Conservation (phyloP, 2,888 invertebrate species). For the Axea sp. region DNA sequence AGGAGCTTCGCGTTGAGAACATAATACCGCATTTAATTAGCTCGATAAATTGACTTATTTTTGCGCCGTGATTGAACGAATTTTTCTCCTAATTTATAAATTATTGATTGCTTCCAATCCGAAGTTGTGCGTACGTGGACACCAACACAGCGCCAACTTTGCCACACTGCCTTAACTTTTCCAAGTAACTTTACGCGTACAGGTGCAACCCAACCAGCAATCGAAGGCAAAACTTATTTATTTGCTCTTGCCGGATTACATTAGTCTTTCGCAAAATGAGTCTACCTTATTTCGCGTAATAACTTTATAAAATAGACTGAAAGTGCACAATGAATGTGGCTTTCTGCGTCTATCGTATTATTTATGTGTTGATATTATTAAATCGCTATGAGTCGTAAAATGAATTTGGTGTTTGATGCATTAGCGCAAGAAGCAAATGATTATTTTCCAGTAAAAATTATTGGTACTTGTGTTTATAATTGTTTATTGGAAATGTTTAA, state of each 20-base stretch:
- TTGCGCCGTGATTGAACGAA: slow-evolving; percentile 28
- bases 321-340: slow-evolving; percentile 22
- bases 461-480: too few relatives aligned
- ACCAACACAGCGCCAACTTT: slow-evolving; percentile 44
- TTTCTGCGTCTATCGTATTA: slow-evolving; percentile 31
- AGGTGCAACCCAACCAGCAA: slow-evolving; percentile 60
- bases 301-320: slow-evolving; percentile 53
- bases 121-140: slow-evolving; percentile 50
- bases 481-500: too few relatives aligned
- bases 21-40: slow-evolving; percentile 35
- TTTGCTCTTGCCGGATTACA: slow-evolving; percentile 53
- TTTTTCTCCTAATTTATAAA: slow-evolving; percentile 53
- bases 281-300: slow-evolving; percentile 42
- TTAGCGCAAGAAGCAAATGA: too few relatives aligned
- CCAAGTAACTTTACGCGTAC: slow-evolving; percentile 58
- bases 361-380: slow-evolving; percentile 17
- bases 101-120: slow-evolving; percentile 54
- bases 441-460: too few relatives aligned
- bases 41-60: slow-evolving; percentile 31
- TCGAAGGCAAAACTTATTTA: slow-evolving; percentile 60
- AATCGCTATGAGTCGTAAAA: slow-evolving; percentile 1
- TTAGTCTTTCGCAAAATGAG: slow-evolving; percentile 55
- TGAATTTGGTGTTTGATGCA: not conserved
- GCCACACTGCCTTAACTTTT: slow-evolving; percentile 49
- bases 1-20: not conserved